Percentiles rank a stretch among this genome's conserved stretches.
Conservation (phyloP, 92 coral and sea anemone species). For the Anthopleura xanthogrammica region DNA sequence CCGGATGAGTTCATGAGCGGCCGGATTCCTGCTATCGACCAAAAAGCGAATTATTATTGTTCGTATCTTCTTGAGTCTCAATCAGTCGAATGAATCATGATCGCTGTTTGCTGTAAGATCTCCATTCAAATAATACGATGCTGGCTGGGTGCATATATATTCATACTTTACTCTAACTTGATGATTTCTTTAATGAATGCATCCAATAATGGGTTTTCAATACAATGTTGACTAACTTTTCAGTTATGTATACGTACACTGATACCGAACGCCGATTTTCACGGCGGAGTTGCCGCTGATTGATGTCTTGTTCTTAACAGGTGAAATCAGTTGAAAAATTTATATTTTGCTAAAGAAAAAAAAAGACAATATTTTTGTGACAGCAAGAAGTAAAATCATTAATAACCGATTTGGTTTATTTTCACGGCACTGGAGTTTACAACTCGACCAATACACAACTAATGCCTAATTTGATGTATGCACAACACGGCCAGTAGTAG, state of each 20-base stretch:
- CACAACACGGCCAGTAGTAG: background rate
- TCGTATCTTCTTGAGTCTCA: background rate
- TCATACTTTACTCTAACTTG: background rate
- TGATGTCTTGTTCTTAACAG: no score
- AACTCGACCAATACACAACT: background rate
- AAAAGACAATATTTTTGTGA: background rate
- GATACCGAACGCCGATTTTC: no score
- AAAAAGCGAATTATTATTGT: background rate
- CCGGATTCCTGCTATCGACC: background rate
- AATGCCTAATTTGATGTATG: background rate
- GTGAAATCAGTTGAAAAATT: no score
- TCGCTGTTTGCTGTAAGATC: background rate
- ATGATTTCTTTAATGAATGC: background rate
- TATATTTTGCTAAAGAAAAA: background rate
- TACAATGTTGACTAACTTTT: no score
- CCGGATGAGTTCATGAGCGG: background rate
- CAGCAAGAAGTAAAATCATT: background rate
- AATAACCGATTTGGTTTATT: background rate
- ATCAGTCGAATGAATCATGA: background rate
- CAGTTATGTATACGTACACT: no score
- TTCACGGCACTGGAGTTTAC: background rate
- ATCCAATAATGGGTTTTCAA: background rate
- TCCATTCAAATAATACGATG: background rate
- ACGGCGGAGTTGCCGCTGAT: no score
- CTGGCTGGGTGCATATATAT: background rate